A percentile compares a stretch with the other conserved stretches of the same genome.
These are phyloP conservation scores for Kradibia gibbosae DNA, from an alignment of 1,140 invertebrate genomes.

Conservation along the genomic window DNA sequence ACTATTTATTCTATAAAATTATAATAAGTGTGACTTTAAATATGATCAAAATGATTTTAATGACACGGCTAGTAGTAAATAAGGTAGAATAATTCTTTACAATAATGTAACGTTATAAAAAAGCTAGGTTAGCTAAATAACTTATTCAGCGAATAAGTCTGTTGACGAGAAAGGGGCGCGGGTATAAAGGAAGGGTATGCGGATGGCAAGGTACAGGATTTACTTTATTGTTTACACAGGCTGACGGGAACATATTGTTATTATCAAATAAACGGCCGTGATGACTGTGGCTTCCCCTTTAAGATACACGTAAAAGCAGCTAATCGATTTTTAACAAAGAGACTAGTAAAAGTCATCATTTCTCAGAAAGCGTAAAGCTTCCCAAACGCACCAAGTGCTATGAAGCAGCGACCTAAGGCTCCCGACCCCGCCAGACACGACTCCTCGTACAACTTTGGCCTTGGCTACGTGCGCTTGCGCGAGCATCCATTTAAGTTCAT, in stretches of 20 bases:
- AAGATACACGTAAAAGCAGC: background rate
- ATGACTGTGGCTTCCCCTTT: background rate
- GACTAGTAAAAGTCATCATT: background rate
- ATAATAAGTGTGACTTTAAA: no score
- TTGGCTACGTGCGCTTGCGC: conserved; percentile 28
- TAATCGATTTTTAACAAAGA: conserved; percentile 24
- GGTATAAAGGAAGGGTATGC: no score
- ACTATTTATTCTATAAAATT: no score
- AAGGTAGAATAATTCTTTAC: no score
- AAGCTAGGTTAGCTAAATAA: no score
- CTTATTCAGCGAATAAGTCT: no score
- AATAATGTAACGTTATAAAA: no score
- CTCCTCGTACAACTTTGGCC: conserved; percentile 16
- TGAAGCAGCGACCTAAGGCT: conserved; percentile 21
- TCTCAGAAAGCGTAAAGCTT: conserved; percentile 27
- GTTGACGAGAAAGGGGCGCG: no score
- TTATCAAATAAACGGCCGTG: background rate
- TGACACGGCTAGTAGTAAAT: no score
- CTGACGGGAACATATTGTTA: background rate
- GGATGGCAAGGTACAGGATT: no score
- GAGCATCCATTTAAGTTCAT: conserved; percentile 52
- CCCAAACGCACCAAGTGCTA: background rate
- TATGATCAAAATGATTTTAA: no score
- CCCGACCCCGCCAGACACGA: background rate
- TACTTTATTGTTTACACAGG: conserved; percentile 50